phyloP scores from a whole-genome alignment of 2,113 vertebrate species.

The Recurvirostra avosetta region DNA sequence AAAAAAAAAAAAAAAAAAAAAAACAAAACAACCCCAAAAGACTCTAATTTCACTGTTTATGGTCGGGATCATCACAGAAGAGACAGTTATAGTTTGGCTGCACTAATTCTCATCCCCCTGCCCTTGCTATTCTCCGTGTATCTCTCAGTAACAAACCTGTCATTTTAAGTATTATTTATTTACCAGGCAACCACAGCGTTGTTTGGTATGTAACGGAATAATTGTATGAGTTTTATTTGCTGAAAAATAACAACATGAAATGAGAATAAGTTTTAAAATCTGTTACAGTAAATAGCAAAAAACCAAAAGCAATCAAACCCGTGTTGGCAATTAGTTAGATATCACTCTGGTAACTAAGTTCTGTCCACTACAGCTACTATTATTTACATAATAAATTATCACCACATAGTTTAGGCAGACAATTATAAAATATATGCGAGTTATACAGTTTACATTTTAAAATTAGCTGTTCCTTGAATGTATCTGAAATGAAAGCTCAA shows the following conservation, averaged over 20 bases:
- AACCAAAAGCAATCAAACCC: background rate
- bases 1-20: too few species aligned
- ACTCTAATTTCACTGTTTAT: background rate
- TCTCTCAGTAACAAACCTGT: background rate
- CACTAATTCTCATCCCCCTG: background rate
- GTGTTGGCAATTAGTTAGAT: background rate
- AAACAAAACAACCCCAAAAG: too few species aligned
- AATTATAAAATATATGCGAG: background rate
- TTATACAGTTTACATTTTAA: background rate
- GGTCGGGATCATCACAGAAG: background rate
- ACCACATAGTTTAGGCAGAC: background rate
- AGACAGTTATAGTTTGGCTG: background rate
- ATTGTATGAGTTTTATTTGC: background rate
- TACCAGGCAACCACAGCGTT: background rate
- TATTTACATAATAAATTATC: background rate
- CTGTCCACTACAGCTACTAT: background rate
- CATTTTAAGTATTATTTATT: slow-evolving; percentile 47
- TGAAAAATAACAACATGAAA: slow-evolving; percentile 31
- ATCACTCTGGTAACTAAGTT: slow-evolving; percentile 6
- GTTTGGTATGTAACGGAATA: slow-evolving; percentile 2
- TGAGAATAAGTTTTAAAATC: background rate
- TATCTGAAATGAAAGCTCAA: background rate
- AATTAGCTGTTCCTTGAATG: background rate
- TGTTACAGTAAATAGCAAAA: background rate
- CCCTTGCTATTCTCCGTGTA: background rate